phyloP scores from a whole-genome alignment of 2,888 invertebrate species.

The Ptychoptera albimana region DNA sequence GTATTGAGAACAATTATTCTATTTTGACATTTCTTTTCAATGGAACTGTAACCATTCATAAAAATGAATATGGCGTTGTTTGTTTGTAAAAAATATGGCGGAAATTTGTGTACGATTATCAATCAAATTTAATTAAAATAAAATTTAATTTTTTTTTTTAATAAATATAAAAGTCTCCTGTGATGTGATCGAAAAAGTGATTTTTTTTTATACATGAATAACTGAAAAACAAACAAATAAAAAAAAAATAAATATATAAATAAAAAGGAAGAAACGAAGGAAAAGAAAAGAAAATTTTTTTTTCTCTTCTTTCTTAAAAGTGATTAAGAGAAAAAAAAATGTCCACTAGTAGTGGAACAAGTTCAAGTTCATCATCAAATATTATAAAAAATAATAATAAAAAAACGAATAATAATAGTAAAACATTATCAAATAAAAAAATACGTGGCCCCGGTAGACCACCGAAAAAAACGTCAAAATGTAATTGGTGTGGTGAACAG shows the following conservation, averaged over 20 bases:
- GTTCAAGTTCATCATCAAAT: neutral
- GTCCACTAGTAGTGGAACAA: conserved; percentile 1
- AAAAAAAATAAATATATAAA: too few species aligned
- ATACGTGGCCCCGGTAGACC: neutral
- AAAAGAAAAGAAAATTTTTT: too few species aligned
- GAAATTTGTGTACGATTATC: conserved; percentile 1
- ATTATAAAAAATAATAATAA: conserved; percentile 1
- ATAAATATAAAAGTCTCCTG: too few species aligned
- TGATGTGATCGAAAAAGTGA: too few species aligned
- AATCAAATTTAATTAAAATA: too few species aligned
- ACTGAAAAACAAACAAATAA: too few species aligned
- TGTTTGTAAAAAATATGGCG: conserved; percentile 13
- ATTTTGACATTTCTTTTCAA: neutral
- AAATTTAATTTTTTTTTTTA: too few species aligned
- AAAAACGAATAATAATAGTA: conserved; percentile 1
- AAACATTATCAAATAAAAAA: neutral
- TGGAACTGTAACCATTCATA: neutral
- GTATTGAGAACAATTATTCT: too few species aligned
- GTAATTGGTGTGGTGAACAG: conserved; percentile 77
- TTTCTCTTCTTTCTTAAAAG: neutral
- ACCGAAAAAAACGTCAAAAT: conserved; percentile 45
- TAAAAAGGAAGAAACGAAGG: too few species aligned
- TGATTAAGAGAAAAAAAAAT: conserved; percentile 1
- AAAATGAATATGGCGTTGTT: conserved; percentile 9
- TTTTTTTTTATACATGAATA: too few species aligned